Conservation (phyloP, 1,140 invertebrate genomes). For the Lucilia cuprina region DNA sequence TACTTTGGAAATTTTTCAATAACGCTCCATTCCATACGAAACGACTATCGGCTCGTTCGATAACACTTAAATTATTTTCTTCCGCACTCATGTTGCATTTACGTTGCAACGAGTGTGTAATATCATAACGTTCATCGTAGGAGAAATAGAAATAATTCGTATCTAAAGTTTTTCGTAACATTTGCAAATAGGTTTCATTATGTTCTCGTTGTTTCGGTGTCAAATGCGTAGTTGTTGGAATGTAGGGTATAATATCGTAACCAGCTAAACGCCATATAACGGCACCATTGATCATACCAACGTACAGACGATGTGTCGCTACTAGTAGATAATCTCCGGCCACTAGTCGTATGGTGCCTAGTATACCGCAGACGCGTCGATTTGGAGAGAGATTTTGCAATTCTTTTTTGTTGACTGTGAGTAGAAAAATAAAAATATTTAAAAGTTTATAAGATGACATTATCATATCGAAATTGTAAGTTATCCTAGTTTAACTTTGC, state of each 20-base stretch:
- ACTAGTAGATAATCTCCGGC: slow-evolving; percentile 90
- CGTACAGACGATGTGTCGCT: slow-evolving; percentile 82
- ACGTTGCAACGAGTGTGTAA: slow-evolving; percentile 91
- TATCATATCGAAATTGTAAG: no score
- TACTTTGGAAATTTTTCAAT: slow-evolving; percentile 72
- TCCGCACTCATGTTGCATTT: slow-evolving; percentile 85
- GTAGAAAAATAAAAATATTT: no score
- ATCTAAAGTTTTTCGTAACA: slow-evolving; percentile 81
- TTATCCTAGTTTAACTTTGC: no score
- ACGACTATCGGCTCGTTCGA: slow-evolving; percentile 81
- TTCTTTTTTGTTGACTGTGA: no score
- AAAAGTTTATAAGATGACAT: no score
- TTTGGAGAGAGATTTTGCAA: slow-evolving; percentile 62
- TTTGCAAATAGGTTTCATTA: slow-evolving; percentile 80
- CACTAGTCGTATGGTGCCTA: slow-evolving; percentile 86
- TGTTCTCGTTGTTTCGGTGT: slow-evolving; percentile 79
- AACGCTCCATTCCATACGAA: slow-evolving; percentile 95
- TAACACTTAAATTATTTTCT: slow-evolving; percentile 66
- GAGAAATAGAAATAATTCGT: slow-evolving; percentile 91
- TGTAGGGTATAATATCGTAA: slow-evolving; percentile 87
- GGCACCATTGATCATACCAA: slow-evolving; percentile 86
- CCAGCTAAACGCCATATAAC: slow-evolving; percentile 85
- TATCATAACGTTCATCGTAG: slow-evolving; percentile 81
- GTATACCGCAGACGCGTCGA: slow-evolving; percentile 84
- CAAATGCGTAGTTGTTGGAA: slow-evolving; percentile 82